phyloP scores from a whole-genome alignment of 2,888 invertebrate species.

The Ctena decussata region DNA sequence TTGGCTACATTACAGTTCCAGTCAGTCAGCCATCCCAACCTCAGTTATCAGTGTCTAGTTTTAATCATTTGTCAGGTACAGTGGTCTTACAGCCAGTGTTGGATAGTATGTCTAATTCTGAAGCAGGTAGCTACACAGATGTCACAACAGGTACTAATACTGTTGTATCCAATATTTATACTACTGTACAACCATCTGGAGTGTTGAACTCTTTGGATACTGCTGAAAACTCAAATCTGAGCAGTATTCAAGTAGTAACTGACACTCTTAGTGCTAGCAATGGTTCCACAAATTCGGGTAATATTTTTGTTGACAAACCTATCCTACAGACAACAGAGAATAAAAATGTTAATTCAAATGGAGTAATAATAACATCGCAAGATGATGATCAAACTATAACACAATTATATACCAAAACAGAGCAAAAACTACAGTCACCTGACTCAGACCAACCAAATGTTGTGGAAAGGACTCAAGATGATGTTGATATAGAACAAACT shows the following conservation, averaged over 20 bases:
- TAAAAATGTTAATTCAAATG: not conserved
- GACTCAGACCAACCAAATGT: not conserved
- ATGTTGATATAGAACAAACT: not conserved
- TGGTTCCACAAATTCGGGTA: not conserved
- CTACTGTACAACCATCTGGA: not conserved
- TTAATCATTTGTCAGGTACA: not conserved
- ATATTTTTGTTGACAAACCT: not conserved
- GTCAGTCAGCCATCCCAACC: not conserved
- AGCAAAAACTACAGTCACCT: not conserved
- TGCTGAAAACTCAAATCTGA: not conserved
- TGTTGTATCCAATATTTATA: not conserved
- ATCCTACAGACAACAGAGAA: no score
- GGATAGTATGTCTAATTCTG: not conserved
- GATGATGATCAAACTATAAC: no score
- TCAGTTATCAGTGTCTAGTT: not conserved
- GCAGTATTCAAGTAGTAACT: not conserved
- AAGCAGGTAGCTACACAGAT: not conserved
- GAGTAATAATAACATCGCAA: not conserved
- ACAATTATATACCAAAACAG: not conserved
- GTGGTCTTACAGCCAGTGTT: not conserved
- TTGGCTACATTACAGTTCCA: not conserved
- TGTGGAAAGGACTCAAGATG: not conserved
- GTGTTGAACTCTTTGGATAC: not conserved
- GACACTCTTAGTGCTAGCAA: not conserved
- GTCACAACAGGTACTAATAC: not conserved